Evolutionary conservation across 2,113 vertebrate species (phyloP).

Genomic region (Andinoacara biseriatus): DNA sequence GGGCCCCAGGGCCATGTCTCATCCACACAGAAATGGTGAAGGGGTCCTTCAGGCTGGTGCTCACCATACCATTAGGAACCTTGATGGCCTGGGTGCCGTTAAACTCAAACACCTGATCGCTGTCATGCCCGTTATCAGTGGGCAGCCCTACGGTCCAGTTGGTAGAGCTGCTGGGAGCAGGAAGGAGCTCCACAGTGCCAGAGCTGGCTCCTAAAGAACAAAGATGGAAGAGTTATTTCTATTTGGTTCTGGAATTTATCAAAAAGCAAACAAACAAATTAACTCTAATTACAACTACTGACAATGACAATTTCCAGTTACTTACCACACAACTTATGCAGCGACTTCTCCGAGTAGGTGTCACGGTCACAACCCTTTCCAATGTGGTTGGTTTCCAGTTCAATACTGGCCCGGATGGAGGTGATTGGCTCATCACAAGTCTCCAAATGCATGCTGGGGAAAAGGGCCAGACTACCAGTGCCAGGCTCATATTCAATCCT

Average conservation of each 20-base stretch:
- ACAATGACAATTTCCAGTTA: neutral
- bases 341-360: constrained; percentile 97
- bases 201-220: constrained; percentile 84
- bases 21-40: constrained; percentile 97
- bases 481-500: constrained; percentile 96
- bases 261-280: no score
- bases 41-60: constrained; percentile 86
- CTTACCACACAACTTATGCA: constrained; percentile 95
- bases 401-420: constrained; percentile 86
- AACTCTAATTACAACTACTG: neutral
- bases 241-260: neutral
- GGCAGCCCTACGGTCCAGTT: constrained; percentile 95
- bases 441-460: constrained; percentile 92
- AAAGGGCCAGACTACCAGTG: constrained; percentile 90
- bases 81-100: constrained; percentile 95
- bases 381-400: constrained; percentile 95
- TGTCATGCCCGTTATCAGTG: constrained; percentile 95
- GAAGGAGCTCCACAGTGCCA: constrained; percentile 91
- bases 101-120: constrained; percentile 97
- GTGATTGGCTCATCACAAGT: constrained; percentile 92
- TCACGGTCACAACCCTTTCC: constrained; percentile 98
- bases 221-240: neutral
- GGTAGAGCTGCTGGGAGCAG: constrained; percentile 85
- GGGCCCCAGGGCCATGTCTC: constrained; percentile 89
- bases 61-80: constrained; percentile 88